Conservation (phyloP, 2,797 vertebrate genomes). For the Pangasius macronema region DNA sequence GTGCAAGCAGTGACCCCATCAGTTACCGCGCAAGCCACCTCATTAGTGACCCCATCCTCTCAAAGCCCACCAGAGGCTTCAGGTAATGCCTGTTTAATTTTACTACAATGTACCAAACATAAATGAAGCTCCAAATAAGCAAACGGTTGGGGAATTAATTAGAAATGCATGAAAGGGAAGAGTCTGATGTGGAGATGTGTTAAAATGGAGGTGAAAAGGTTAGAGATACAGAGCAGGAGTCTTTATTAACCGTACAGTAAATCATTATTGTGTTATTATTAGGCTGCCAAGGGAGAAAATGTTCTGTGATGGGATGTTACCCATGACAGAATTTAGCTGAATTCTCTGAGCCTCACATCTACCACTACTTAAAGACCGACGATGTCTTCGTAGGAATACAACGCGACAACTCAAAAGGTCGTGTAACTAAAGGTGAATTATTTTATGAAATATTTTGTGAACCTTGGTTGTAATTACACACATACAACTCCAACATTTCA, state of each 20-base stretch:
- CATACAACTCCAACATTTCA: constrained; percentile 22
- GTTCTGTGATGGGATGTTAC: neutral
- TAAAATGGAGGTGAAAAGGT: neutral
- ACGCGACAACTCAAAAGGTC: no score
- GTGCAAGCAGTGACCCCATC: constrained; percentile 77
- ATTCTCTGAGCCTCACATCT: neutral
- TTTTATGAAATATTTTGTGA: constrained; percentile 55
- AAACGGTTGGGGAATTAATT: constrained; percentile 2
- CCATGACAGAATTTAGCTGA: constrained; percentile 16
- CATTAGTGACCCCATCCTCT: constrained; percentile 34
- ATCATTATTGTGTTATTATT: constrained; percentile 25
- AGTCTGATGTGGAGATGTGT: neutral
- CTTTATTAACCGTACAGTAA: neutral
- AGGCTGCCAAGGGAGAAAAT: neutral
- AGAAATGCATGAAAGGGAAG: neutral
- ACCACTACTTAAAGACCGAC: no score
- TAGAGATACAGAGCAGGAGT: neutral
- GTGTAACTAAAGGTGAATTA: constrained; percentile 52
- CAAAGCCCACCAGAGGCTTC: constrained; percentile 34
- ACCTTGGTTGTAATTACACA: constrained; percentile 58
- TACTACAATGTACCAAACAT: neutral
- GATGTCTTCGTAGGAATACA: no score
- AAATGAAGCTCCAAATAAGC: constrained; percentile 11
- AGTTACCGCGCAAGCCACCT: constrained; percentile 67
- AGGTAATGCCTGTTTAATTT: constrained; percentile 35